Evolutionary conservation across 2,797 vertebrate species (phyloP).

Genomic region (Arnoldichthys spilopterus): DNA sequence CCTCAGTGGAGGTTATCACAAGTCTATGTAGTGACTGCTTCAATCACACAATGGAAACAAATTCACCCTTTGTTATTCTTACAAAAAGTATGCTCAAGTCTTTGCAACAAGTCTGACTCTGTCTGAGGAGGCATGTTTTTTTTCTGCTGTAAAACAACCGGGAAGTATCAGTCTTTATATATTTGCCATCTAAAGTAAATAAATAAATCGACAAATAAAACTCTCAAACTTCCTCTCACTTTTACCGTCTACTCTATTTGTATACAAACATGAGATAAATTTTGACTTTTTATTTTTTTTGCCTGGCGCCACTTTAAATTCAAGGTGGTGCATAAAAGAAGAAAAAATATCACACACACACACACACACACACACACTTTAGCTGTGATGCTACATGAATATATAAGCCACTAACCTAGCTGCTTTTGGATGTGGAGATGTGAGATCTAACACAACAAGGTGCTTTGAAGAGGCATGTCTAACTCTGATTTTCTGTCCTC

Average conservation of each 20-base stretch:
- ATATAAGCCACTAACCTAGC: constrained; percentile 18
- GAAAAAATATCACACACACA: background rate
- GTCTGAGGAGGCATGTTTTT: background rate
- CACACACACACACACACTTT: background rate
- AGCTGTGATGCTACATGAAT: constrained; percentile 23
- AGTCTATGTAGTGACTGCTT: constrained; percentile 23
- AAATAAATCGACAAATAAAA: background rate
- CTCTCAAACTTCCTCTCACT: background rate
- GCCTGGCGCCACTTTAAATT: constrained; percentile 18
- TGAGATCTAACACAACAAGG: constrained; percentile 16
- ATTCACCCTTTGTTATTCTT: constrained; percentile 2
- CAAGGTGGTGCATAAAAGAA: background rate
- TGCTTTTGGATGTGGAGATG: constrained; percentile 6
- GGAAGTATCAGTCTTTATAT: too few relatives aligned
- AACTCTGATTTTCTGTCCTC: background rate
- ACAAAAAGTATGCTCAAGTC: background rate
- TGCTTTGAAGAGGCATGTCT: constrained; percentile 37
- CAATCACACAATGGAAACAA: constrained; percentile 13
- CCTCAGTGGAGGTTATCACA: constrained; percentile 32
- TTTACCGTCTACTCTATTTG: background rate
- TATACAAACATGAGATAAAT: background rate
- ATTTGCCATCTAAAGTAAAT: background rate
- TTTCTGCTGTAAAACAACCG: background rate
- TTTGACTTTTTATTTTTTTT: background rate
- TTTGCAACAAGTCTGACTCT: background rate